Percentiles rank a stretch among this genome's conserved stretches.
Evolutionary conservation across 2,113 vertebrate genomes (phyloP).

Genomic region (Spermophilus dauricus): DNA sequence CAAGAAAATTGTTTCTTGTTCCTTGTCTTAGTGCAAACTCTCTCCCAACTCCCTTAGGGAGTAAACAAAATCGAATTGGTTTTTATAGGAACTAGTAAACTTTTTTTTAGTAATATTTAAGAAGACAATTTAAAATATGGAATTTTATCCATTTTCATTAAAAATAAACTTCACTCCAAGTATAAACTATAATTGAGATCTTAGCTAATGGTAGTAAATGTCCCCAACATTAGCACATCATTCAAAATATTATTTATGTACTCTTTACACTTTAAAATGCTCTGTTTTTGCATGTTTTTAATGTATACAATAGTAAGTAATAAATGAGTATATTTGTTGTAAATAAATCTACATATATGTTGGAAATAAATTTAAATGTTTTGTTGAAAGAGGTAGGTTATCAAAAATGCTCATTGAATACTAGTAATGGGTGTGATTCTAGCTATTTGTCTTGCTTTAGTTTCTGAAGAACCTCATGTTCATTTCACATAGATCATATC

Average conservation of each 20-base stretch:
- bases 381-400: too few relatives aligned
- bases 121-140: neutral
- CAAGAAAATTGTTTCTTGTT: neutral
- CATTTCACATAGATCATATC: constrained; percentile 70
- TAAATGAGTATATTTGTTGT: neutral
- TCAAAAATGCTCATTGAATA: too few relatives aligned
- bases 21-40: too few relatives aligned
- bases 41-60: neutral
- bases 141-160: neutral
- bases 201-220: neutral
- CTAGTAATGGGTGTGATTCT: too few relatives aligned
- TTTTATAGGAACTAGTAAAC: neutral
- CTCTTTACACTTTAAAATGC: neutral
- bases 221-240: neutral
- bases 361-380: too few relatives aligned
- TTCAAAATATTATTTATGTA: neutral
- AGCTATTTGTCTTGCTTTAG: too few relatives aligned
- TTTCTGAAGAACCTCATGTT: neutral
- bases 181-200: neutral
- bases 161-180: neutral
- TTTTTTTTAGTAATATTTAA: neutral
- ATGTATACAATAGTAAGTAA: neutral
- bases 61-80: neutral
- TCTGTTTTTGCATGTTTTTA: neutral
- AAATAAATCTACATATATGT: neutral